Base-by-base conservation (phyloP, 2,113 vertebrate species). In the Rhombomys opimus region DNA sequence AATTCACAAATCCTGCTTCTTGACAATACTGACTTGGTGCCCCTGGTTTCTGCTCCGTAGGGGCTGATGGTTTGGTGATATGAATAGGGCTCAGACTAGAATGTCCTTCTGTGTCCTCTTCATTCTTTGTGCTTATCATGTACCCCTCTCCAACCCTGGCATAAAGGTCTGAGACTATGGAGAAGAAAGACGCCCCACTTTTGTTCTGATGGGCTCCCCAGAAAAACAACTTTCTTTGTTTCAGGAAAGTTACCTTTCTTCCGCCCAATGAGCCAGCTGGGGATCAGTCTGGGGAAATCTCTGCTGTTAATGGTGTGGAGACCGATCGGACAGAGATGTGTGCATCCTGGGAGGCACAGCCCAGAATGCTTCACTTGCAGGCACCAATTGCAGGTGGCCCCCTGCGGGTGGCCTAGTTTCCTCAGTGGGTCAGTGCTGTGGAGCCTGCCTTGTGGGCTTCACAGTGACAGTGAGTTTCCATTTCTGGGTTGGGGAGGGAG, bases 271-370 rank as follows among this genome's bases (percentile, higher is more conserved):
- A 97, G 86, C 77, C 88, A 82, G 86, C 70, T 46, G 80, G 75
- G 81, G 81, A 65, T 85, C 82, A 89, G 96, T 77, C 82, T 63
- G 17, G 94, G 92, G 96, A 92, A 97, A 95, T 95, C 94, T 87
- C 54, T 0, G 22, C 93, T 80, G 92, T 96, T 97, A 97, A 96
- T 97, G 96, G 92, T 25, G 86, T 95, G 95, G 94, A 97, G 96
- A 93, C 82, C 27, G 90, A 95, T 72, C 0, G 0, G 93, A 93
- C 92, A 85, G 96, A 98, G 93, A 96, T 94, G 76, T 92, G 94
- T 96, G 89, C 80, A 93, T 91, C 97, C 91, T 73, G 72, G 92
- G 95, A 88, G 96, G 92, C 96, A 70, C 73, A 35, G 94, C 81
- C 96, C 9, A 70, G 90, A 93, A 95, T 27, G 85, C 94, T 97